Conservation (phyloP, 2,113 vertebrate genomes). For the Bujurquina vittata region DNA sequence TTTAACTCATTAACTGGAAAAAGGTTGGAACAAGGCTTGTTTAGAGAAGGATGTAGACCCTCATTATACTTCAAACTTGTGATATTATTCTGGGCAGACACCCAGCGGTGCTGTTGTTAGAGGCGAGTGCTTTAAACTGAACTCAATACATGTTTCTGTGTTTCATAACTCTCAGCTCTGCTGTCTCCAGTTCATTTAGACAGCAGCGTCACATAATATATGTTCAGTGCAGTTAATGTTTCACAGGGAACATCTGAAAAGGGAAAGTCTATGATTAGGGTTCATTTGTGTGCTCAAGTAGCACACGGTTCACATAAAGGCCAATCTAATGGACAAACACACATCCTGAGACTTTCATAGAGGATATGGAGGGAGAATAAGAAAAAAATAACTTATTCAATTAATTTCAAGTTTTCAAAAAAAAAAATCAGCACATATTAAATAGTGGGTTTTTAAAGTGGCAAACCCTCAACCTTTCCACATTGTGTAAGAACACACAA, state of each 20-base stretch:
- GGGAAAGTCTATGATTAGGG: not conserved
- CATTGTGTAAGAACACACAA: not conserved
- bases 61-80: constrained; percentile 15
- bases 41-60: not conserved
- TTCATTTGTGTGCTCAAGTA: not conserved
- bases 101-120: constrained; percentile 3
- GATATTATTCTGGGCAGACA: not conserved
- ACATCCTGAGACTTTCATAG: not conserved
- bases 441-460: not conserved
- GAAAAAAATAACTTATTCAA: not conserved
- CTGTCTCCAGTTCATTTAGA: not conserved
- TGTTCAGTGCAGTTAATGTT: too few relatives aligned
- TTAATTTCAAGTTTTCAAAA: not conserved
- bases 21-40: not conserved
- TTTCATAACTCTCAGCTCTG: not conserved
- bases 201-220: not conserved
- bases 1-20: not conserved
- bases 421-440: not conserved
- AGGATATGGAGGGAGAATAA: not conserved
- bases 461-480: not conserved
- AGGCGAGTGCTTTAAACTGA: not conserved
- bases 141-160: not conserved
- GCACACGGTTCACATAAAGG: not conserved
- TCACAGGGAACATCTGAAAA: too few relatives aligned
- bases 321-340: not conserved